Percentiles rank a stretch among this genome's conserved stretches.
These are phyloP conservation scores for Unio pictorum DNA, from an alignment of 2,888 invertebrate genomes.

Conservation along the genomic window DNA sequence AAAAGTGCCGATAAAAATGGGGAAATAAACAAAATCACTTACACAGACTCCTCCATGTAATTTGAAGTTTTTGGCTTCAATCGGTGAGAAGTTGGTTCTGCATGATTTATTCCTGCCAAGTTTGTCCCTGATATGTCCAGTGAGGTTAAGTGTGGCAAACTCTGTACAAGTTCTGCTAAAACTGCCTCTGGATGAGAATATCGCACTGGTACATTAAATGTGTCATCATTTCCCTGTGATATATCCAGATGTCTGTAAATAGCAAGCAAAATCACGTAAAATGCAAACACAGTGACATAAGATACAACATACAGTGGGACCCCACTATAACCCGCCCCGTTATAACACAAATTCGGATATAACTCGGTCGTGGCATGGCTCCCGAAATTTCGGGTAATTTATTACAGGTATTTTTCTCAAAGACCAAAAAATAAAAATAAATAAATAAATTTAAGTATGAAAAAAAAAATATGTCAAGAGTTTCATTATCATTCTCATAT, in stretches of 20 bases:
- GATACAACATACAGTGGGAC: no score
- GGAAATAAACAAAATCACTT: not conserved
- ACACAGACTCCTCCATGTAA: conserved; percentile 15
- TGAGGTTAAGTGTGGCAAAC: conserved; percentile 83
- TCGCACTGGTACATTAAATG: conserved; percentile 75
- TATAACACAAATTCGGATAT: no score
- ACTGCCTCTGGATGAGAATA: conserved; percentile 82
- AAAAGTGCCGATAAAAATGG: not conserved
- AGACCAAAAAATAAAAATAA: no score
- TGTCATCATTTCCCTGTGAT: conserved; percentile 76
- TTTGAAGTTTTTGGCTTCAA: conserved; percentile 16
- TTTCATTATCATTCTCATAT: no score
- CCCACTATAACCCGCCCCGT: no score
- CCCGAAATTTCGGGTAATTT: no score
- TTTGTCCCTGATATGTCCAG: conserved; percentile 97
- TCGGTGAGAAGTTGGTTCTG: conserved; percentile 32
- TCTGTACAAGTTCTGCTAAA: conserved; percentile 81
- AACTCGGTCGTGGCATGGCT: no score
- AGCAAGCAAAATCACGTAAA: conserved; percentile 34
- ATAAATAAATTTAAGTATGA: no score
- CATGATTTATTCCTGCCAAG: conserved; percentile 80
- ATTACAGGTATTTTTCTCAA: no score
- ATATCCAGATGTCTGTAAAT: conserved; percentile 83
- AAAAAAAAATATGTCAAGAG: no score
- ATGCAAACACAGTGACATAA: no score